Evolutionary conservation across 1,140 invertebrate species (phyloP).

Genomic region (Aphelinus atriplicis): DNA sequence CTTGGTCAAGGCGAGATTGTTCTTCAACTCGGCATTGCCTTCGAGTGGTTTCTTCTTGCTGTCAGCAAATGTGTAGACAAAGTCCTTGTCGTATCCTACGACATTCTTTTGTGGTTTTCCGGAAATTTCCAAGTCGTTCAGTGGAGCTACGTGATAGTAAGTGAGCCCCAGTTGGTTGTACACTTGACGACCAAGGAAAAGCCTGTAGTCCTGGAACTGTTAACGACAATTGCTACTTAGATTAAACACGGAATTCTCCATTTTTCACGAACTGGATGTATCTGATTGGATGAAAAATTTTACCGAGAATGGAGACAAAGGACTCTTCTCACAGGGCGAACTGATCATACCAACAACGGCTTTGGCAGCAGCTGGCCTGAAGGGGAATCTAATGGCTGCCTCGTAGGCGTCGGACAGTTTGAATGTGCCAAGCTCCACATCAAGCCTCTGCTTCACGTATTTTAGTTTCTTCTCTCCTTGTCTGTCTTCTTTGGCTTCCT

Average conservation of each 20-base stretch:
- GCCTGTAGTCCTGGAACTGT: constrained; percentile 64
- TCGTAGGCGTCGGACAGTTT: constrained; percentile 65
- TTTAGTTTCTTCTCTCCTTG: constrained; percentile 41
- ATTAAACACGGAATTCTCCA: constrained; percentile 11
- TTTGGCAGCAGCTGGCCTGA: constrained; percentile 70
- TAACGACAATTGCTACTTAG: constrained; percentile 10
- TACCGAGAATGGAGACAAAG: constrained; percentile 58
- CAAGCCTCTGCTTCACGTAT: constrained; percentile 52
- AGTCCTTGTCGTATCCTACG: constrained; percentile 66
- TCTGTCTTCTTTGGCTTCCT: constrained; percentile 55
- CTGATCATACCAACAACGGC: constrained; percentile 67
- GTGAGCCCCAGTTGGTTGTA: constrained; percentile 59
- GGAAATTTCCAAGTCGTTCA: constrained; percentile 58
- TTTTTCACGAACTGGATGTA: no score
- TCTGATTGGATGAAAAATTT: constrained; percentile 21
- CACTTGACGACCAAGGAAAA: constrained; percentile 58
- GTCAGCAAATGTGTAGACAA: constrained; percentile 68
- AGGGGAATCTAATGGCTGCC: constrained; percentile 70
- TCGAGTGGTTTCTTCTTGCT: constrained; percentile 69
- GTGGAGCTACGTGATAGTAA: constrained; percentile 59
- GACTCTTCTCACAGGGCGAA: constrained; percentile 59
- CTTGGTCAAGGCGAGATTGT: constrained; percentile 63
- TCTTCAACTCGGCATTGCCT: constrained; percentile 63
- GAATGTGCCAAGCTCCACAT: constrained; percentile 59
- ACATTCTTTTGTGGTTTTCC: constrained; percentile 64